Percentiles rank a stretch among this genome's conserved stretches.
These are phyloP conservation scores for Motacilla tschutschensis DNA, from an alignment of 2,113 vertebrate genomes.

Conservation along the genomic window DNA sequence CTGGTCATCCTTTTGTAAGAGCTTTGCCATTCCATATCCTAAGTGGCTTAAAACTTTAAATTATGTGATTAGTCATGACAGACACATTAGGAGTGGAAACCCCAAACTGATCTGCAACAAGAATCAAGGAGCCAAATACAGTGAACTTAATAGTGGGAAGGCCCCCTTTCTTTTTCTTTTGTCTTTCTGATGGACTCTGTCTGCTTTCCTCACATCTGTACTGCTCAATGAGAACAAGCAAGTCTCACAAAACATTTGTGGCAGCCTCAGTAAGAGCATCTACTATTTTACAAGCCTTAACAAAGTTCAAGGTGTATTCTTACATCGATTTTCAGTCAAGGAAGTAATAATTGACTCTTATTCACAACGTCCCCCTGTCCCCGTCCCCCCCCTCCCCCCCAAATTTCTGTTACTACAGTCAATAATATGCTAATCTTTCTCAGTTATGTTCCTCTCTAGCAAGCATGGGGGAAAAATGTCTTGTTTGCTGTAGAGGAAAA, in stretches of 20 bases:
- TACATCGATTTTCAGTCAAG: not conserved
- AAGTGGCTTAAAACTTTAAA: not conserved
- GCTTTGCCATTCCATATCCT: not conserved
- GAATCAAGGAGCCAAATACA: not conserved
- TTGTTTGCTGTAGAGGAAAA: not conserved
- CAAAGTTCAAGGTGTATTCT: not conserved
- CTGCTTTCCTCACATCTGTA: not conserved
- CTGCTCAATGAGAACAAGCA: not conserved
- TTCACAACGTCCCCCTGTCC: not conserved
- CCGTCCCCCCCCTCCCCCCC: accelerated
- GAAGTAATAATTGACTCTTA: not conserved
- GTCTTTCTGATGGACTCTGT: not conserved
- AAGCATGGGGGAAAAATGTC: not conserved
- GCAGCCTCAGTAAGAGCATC: not conserved
- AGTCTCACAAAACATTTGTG: not conserved
- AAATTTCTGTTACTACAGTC: not conserved
- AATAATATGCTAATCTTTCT: not conserved
- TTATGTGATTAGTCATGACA: not conserved
- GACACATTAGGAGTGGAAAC: not conserved
- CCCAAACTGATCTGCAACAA: not conserved
- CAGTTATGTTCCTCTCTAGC: not conserved
- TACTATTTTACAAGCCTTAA: not conserved
- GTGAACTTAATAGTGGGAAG: not conserved
- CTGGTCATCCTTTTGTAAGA: conserved; percentile 8
- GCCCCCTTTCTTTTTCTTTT: not conserved